Conservation (phyloP, 2,113 vertebrate genomes). For the Eleginops maclovinus region DNA sequence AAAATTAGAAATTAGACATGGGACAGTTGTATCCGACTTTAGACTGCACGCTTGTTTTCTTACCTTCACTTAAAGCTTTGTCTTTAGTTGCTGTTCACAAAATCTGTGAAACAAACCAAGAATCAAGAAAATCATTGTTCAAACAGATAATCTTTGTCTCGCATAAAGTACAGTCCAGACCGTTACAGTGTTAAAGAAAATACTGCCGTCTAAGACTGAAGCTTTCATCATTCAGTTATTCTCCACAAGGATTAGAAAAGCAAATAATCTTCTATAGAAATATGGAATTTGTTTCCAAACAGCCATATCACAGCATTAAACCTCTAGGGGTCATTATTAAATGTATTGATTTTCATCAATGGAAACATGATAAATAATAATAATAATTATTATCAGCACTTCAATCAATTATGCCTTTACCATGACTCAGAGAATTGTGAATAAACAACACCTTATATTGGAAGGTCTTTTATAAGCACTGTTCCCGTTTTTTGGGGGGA, state of each 20-base stretch:
- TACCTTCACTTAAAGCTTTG: background rate
- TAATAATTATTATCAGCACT: background rate
- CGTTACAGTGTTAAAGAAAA: background rate
- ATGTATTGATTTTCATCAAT: constrained; percentile 20
- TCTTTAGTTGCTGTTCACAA: background rate
- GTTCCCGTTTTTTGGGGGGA: background rate
- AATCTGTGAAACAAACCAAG: background rate
- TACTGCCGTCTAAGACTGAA: background rate
- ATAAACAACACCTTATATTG: background rate
- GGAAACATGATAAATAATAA: background rate
- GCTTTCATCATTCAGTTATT: constrained; percentile 29
- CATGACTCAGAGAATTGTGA: background rate
- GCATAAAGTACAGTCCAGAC: background rate
- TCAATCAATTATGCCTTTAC: background rate
- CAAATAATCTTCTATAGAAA: constrained; percentile 52
- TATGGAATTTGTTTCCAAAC: constrained; percentile 53
- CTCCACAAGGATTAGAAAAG: constrained; percentile 52
- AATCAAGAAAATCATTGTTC: constrained; percentile 1
- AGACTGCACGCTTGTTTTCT: background rate
- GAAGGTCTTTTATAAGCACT: background rate
- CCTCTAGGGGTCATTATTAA: background rate
- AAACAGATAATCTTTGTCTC: constrained; percentile 32
- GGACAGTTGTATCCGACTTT: background rate
- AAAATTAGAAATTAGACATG: background rate
- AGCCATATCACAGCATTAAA: constrained; percentile 27